phyloP scores from a whole-genome alignment of 1,140 invertebrate genomes.

The Hyles euphorbiae region DNA sequence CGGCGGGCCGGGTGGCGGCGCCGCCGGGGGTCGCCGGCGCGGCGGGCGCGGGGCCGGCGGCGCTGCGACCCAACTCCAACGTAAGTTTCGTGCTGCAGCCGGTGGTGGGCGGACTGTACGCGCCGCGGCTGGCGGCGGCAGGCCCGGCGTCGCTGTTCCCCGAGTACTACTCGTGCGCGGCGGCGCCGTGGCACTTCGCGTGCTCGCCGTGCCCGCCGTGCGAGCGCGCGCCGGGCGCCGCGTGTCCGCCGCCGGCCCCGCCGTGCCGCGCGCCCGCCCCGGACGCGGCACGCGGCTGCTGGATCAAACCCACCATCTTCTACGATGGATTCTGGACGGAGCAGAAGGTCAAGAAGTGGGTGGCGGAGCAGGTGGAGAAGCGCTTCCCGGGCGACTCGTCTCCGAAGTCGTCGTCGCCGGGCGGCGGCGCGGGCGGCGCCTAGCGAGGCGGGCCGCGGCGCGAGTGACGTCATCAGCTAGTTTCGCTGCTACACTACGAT shows the following conservation, averaged over 20 bases:
- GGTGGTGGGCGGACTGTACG: slow-evolving; percentile 42
- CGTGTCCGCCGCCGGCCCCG: slow-evolving; percentile 25
- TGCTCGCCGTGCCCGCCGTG: slow-evolving; percentile 55
- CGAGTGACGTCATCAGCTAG: background rate
- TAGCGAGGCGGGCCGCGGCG: background rate
- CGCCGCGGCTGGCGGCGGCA: slow-evolving; percentile 34
- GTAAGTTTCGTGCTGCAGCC: slow-evolving; percentile 71
- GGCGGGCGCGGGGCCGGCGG: slow-evolving; percentile 6
- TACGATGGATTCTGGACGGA: slow-evolving; percentile 74
- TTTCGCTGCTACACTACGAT: too few species aligned
- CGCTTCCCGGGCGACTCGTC: slow-evolving; percentile 51
- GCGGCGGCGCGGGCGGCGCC: slow-evolving; percentile 1
- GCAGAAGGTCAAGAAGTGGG: slow-evolving; percentile 73
- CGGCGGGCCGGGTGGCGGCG: slow-evolving; percentile 4
- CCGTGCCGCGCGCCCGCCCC: slow-evolving; percentile 27
- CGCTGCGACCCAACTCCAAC: slow-evolving; percentile 47
- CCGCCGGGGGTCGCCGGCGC: slow-evolving; percentile 12
- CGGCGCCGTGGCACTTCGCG: slow-evolving; percentile 60
- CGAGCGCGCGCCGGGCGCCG: slow-evolving; percentile 51
- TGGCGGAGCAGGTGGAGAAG: slow-evolving; percentile 70
- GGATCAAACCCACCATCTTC: slow-evolving; percentile 73
- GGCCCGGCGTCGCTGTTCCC: slow-evolving; percentile 36
- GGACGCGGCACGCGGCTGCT: slow-evolving; percentile 48
- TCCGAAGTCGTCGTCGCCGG: slow-evolving; percentile 24
- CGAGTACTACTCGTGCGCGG: slow-evolving; percentile 57